Base-by-base conservation (phyloP, 1,140 invertebrate genomes). In the Hylyphantes graminicola region DNA sequence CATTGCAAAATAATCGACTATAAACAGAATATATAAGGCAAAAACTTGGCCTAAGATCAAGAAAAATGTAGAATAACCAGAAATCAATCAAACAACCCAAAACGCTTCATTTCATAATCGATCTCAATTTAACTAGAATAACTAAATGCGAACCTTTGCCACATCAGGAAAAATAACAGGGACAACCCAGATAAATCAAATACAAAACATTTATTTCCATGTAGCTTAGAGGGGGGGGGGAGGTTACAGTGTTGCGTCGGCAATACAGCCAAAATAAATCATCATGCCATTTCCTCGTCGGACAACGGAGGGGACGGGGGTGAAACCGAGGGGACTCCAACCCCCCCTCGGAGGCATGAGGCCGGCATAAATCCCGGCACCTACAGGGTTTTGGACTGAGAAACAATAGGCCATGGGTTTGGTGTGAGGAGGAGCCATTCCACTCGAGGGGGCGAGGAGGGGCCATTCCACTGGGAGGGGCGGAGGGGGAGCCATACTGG, bases 221-320 rank as follows among this genome's bases (percentile, higher is more conserved):
- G 35, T 35, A 35, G 35, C 35, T 35, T 35, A 35, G 35, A 35
- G n/a, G n/a, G n/a, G n/a, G n/a, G n/a, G n/a, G n/a, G n/a, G n/a
- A n/a, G 2, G 5, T 35, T 35, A 35, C 35, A 35, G 35, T 35
- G 35, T 35, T n/a, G n/a, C n/a, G 55, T 57, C 15, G 12, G 0
- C 57, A 65, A n/a, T 21, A 19, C 0, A 65, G 21, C 19, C n/a
- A 21, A 65, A 65, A 8, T 7, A 74, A 7, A 19, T n/a, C n/a
- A 6, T 35, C 13, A 57, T 57, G 12, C 50, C 15, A 11, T 15
- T 17, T 80, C 53, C 4, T 65, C 77, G 50, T 82, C 70, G 0
- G 70, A 82, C 4, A 82, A 48, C 0, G 70, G 80, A 55, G 80
- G 80, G 19, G 80, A 82, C 10, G 80, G 80, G 3, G 80, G 80